phyloP scores from a whole-genome alignment of 2,113 vertebrate species.

The Zonotrichia leucophrys region DNA sequence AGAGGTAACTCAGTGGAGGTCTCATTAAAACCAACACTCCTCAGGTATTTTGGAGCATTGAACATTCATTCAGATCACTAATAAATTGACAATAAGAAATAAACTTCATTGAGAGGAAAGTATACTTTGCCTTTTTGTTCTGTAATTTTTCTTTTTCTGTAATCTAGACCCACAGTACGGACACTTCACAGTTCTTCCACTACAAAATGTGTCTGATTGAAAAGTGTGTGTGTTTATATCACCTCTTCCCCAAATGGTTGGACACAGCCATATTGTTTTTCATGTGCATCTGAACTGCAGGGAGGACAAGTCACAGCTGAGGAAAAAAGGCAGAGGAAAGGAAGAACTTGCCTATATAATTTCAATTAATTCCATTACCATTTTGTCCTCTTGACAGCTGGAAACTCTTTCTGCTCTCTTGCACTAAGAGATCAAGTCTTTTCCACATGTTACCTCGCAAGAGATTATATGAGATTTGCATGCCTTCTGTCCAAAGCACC shows the following conservation, averaged over 20 bases:
- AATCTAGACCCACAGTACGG: not conserved
- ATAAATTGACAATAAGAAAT: not conserved
- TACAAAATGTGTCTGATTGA: not conserved
- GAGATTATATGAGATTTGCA: not conserved
- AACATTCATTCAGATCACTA: not conserved
- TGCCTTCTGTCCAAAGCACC: not conserved
- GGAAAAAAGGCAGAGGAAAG: not conserved
- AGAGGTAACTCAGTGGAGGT: not conserved
- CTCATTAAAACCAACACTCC: not conserved
- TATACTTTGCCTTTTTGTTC: not conserved
- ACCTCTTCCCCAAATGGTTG: not conserved
- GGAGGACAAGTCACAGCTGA: not conserved
- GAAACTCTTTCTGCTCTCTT: not conserved
- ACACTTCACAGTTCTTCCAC: not conserved
- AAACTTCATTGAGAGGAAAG: not conserved
- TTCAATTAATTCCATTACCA: not conserved
- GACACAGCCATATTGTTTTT: not conserved
- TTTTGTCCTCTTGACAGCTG: not conserved
- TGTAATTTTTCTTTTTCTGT: not conserved
- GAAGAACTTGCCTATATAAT: not conserved
- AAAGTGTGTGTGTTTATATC: not conserved
- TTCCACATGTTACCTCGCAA: not conserved
- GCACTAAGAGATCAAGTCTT: not conserved
- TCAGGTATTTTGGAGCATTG: not conserved
- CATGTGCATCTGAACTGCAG: not conserved